These are phyloP conservation scores for Lepidurus apus DNA, from an alignment of 1,140 invertebrate species.

Conservation along the genomic window DNA sequence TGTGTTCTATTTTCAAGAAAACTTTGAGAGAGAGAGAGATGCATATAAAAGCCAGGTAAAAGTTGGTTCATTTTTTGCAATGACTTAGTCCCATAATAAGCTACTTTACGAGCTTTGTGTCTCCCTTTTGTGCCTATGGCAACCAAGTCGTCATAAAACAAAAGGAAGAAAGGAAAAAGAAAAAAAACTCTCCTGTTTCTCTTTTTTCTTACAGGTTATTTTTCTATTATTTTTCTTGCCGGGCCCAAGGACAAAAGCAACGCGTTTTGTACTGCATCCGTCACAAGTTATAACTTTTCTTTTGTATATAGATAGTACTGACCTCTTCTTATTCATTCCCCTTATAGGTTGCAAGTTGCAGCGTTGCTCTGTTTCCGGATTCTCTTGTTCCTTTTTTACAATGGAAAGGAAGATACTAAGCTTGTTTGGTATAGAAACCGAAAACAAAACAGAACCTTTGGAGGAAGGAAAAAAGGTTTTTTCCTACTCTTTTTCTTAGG, in stretches of 20 bases:
- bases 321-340: not conserved
- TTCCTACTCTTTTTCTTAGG: not conserved
- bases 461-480: not conserved
- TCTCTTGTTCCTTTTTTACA: not conserved
- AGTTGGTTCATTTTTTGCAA: slow-evolving; percentile 2
- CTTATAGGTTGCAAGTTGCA: not conserved
- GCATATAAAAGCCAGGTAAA: slow-evolving; percentile 19
- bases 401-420: too few species aligned
- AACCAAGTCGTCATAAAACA: not conserved
- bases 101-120: slow-evolving; percentile 19
- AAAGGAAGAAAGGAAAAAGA: not conserved
- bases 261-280: slow-evolving; percentile 4
- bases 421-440: too few species aligned
- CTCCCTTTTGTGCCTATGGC: slow-evolving; percentile 20
- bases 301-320: not conserved
- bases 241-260: not conserved
- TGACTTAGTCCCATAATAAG: slow-evolving; percentile 22
- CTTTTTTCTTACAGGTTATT: not conserved
- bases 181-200: not conserved
- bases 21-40: not conserved
- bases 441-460: not conserved
- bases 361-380: not conserved
- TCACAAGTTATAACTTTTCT: slow-evolving; percentile 16
- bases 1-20: not conserved
- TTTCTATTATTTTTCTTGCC: not conserved